Percentiles rank a stretch among this genome's conserved stretches.
Conservation (phyloP, 2,888 invertebrate species). For the Xestoiulus laeticollis region DNA sequence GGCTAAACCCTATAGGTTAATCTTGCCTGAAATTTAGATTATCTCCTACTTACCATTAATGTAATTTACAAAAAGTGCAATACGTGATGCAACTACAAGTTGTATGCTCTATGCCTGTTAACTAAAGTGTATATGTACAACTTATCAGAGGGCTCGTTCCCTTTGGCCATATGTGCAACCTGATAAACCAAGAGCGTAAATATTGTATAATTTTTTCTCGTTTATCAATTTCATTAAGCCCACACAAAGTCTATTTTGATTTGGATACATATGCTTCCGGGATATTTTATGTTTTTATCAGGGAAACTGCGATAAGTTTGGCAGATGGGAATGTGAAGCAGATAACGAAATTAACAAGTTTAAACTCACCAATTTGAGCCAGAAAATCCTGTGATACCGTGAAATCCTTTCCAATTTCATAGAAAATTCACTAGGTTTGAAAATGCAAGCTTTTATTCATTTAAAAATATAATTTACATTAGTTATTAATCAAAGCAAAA, state of each 20-base stretch:
- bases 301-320: too few species aligned
- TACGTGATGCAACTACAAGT: not conserved
- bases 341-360: too few species aligned
- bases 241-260: not conserved
- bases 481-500: too few species aligned
- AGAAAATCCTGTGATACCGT: too few species aligned
- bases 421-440: too few species aligned
- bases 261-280: not conserved
- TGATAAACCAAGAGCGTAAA: not conserved
- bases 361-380: too few species aligned
- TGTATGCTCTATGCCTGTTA: not conserved
- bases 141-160: not conserved
- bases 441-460: too few species aligned
- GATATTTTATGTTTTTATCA: not conserved
- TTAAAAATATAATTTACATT: too few species aligned
- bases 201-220: not conserved
- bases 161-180: not conserved
- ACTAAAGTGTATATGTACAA: not conserved
- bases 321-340: too few species aligned
- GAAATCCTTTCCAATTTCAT: too few species aligned
- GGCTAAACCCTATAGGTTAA: not conserved
- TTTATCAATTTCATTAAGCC: slow-evolving; percentile 24
- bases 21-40: not conserved
- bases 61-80: not conserved
- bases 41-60: not conserved